Evolutionary conservation across 2,888 invertebrate genomes (phyloP).

Genomic region (Nomada ferruginata): DNA sequence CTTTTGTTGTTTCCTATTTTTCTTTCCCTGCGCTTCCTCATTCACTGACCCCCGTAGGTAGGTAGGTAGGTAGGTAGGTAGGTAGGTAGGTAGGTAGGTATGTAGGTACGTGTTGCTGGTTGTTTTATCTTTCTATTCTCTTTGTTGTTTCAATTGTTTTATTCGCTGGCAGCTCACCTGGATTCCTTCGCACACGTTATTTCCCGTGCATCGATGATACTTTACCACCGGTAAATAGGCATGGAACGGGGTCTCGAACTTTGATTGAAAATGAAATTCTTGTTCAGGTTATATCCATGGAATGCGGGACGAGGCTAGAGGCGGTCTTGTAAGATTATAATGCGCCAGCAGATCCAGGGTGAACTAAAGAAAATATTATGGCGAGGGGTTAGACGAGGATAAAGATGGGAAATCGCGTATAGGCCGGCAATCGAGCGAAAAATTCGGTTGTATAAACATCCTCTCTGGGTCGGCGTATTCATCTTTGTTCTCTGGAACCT

Average conservation of each 20-base stretch:
- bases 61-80: no score
- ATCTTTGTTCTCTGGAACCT: constrained; percentile 13
- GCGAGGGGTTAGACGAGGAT: constrained; percentile 5
- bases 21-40: background rate
- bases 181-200: constrained; percentile 14
- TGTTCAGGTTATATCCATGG: background rate
- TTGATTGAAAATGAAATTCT: constrained; percentile 41
- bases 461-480: constrained; percentile 44
- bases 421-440: constrained; percentile 73
- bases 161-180: background rate
- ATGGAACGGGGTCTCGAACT: constrained; percentile 20
- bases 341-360: constrained; percentile 20
- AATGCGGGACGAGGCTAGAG: constrained; percentile 6
- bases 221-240: constrained; percentile 19
- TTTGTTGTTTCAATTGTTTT: background rate
- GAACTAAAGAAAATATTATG: constrained; percentile 56
- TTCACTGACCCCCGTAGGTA: constrained; percentile 2
- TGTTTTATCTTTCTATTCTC: constrained; percentile 5
- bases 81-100: no score
- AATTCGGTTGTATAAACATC: constrained; percentile 77
- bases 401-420: constrained; percentile 57
- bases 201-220: constrained; percentile 16
- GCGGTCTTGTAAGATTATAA: constrained; percentile 2
- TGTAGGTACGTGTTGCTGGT: constrained; percentile 11
- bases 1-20: background rate